These are phyloP conservation scores for Drosophila nikananu DNA, from an alignment of 1,140 invertebrate genomes.

Conservation along the genomic window DNA sequence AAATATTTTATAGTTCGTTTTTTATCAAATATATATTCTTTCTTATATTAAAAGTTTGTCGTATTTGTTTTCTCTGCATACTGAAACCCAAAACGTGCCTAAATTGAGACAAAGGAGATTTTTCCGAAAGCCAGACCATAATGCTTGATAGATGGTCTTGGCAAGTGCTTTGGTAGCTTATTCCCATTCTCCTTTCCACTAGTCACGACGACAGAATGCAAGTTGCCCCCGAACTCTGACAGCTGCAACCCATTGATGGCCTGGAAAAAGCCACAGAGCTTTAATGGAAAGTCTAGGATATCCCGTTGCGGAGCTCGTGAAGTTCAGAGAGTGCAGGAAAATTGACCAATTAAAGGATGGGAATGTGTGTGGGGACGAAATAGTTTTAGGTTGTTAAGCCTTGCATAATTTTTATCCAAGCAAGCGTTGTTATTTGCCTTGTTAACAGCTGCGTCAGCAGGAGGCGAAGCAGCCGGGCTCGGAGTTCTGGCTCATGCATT, in stretches of 20 bases:
- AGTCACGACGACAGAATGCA: conserved; percentile 28
- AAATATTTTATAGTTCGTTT: background rate
- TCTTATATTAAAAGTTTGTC: background rate
- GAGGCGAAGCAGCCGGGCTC: conserved; percentile 24
- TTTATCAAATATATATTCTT: background rate
- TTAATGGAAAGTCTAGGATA: conserved; percentile 15
- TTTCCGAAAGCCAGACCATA: conserved; percentile 19
- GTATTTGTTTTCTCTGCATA: background rate
- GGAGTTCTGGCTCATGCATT: conserved; percentile 44
- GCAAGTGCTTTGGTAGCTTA: conserved; percentile 30
- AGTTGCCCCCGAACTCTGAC: conserved; percentile 15
- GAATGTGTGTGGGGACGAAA: conserved; percentile 19
- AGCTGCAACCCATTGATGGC: conserved; percentile 31
- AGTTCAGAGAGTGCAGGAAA: conserved; percentile 28
- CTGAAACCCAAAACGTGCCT: conserved; percentile 22
- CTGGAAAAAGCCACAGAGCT: conserved; percentile 6
- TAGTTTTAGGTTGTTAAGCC: conserved; percentile 56
- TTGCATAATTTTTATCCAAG: conserved; percentile 66
- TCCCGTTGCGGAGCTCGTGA: background rate
- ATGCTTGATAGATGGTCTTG: conserved; percentile 34
- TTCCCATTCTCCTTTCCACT: conserved; percentile 7
- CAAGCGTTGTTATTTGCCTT: conserved; percentile 64
- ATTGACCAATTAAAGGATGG: conserved; percentile 56
- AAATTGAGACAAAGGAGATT: conserved; percentile 41
- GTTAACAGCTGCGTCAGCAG: conserved; percentile 70